Conservation (phyloP, 92 coral and sea anemone species). For the Phenganax subtilis region DNA sequence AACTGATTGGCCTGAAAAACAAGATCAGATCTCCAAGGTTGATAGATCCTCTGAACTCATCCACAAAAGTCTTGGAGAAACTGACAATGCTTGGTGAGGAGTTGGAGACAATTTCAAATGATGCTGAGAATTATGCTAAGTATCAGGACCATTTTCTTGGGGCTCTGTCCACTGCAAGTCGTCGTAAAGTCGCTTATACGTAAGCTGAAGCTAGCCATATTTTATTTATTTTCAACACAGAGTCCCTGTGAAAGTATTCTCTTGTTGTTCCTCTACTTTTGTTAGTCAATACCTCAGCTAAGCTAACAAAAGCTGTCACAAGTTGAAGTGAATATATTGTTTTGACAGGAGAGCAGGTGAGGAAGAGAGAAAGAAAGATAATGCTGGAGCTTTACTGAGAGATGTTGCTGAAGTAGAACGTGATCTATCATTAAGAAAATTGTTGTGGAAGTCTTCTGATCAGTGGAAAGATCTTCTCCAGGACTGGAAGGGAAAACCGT, state of each 20-base stretch:
- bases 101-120: slow-evolving; percentile 57
- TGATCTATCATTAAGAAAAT: slow-evolving; percentile 73
- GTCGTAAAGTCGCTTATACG: slow-evolving; percentile 22
- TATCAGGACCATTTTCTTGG: slow-evolving; percentile 80
- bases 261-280: too few relatives aligned
- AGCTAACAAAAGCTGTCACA: too few relatives aligned
- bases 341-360: slow-evolving; percentile 14
- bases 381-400: slow-evolving; percentile 66
- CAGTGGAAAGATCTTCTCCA: slow-evolving; percentile 87
- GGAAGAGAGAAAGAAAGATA: slow-evolving; percentile 28
- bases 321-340: background rate
- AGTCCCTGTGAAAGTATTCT: too few relatives aligned
- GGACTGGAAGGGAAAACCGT: slow-evolving; percentile 75
- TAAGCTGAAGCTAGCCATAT: background rate
- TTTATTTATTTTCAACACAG: too few relatives aligned
- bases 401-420: slow-evolving; percentile 90
- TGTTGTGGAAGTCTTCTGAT: slow-evolving; percentile 88
- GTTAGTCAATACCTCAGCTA: too few relatives aligned
- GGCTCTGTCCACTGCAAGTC: slow-evolving; percentile 10
- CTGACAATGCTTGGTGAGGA: slow-evolving; percentile 71
- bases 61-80: slow-evolving; percentile 70
- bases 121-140: slow-evolving; percentile 69
- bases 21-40: slow-evolving; percentile 76
- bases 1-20: slow-evolving; percentile 66
- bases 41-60: slow-evolving; percentile 75